Base-by-base conservation (phyloP, 2,888 invertebrate species). In the Drosophila lacicola region DNA sequence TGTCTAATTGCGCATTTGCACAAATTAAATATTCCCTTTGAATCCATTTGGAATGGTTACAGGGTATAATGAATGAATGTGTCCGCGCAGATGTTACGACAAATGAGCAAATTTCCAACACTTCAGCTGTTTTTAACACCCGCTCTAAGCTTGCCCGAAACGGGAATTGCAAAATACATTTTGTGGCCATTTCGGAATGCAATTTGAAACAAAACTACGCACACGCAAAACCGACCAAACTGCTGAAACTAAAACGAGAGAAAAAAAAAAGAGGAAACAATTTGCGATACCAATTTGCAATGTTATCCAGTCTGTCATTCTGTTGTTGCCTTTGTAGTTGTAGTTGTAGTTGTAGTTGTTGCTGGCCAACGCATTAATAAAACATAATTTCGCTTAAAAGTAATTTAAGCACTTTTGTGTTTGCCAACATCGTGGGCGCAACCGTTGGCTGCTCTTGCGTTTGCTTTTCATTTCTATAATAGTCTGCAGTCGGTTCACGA, bases 381-480 rank as follows among this genome's bases (percentile, higher is more conserved):
- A 83, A 85, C 78, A 87, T 84, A 82, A 81, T 84, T 84, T 78
- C 63, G 80, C 87, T 80, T 85, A 78, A 87, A 87, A 85, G 82
- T 81, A 81, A 85, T 87, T 84, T 74, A 74, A 75, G 73, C 79
- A 77, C 74, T 86, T 84, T 86, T 82, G 80, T 86, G 78, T 79
- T 77, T 75, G 70, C 74, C 65, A 70, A 65, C 69, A 55, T 44
- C 66, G 64, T 46, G 50, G 70, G n/a, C 61, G 55, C 45, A 51
- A 66, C 36, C 29, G 45, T 47, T 46, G 44, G 37, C 46, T 56
- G 72, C 63, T 39, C 57, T 61, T 47, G 69, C 76, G 75, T 86
- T 86, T 86, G 85, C 81, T 81, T 87, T 86, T 86, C 87, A 86
- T 86, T 87, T 85, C 81, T 86, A 70, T 86, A 86, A 86, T 86